Base-by-base conservation (phyloP, 2,797 vertebrate genomes). In the Rachycentron canadum region DNA sequence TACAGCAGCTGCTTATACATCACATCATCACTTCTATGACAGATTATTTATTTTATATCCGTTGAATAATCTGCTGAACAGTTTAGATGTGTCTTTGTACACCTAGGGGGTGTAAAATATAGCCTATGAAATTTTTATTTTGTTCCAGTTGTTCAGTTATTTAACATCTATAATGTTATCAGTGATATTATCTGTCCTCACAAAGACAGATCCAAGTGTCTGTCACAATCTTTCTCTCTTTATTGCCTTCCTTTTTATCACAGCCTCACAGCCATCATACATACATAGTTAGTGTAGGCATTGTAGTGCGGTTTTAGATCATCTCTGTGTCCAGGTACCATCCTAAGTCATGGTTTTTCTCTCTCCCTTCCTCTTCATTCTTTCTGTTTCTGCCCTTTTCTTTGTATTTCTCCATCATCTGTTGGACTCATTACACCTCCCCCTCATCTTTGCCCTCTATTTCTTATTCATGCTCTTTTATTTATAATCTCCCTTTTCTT, bases 401-500 rank as follows among this genome's bases (percentile, higher is more conserved):
- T 87, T 82, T 85, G 66, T 77, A 40, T 74, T 74, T 47, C 58
- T 72, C 38, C 47, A 26, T 71, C 83, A 36, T 81, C 73, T 86
- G 82, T 62, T 72, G 50, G 28, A 81, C 41, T 67, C 73, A 84
- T 84, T 84, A 79, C 21, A 5, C 59, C 32, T 71, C 64, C 62
- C 47, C 49, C 70, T 69, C 17, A 4, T 70, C 76, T 75, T 62
- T 69, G 55, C 73, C 50, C 75, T 67, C 69, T 43, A 50, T 83
- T 73, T 82, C 68, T 79, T 70, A 78, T 88, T 83, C 4, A 3
- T 55, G 32, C 32, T 81, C 56, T 52, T 76, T 76, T 74, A 78
- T 86, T 87, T 84, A 68, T 78, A 45, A 65, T 74, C 64, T 63
- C 32, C 19, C 45, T 69, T 73, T 71, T 83, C 63, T 76, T 85